phyloP scores from a whole-genome alignment of 2,113 vertebrate genomes.

The Crotalus viridis region DNA sequence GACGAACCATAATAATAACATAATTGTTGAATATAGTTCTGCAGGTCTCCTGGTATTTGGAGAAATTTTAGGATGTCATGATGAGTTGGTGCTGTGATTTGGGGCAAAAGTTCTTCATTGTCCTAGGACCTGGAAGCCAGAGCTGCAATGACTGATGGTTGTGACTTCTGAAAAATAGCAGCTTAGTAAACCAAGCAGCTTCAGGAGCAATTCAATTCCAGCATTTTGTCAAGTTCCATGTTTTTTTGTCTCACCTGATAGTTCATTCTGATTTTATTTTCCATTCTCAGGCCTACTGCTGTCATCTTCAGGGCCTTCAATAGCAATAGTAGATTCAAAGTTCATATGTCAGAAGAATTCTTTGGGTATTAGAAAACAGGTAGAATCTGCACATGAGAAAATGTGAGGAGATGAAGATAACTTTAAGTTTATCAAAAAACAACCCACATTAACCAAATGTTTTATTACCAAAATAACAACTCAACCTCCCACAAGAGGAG shows the following conservation, averaged over 20 bases:
- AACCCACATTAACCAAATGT: too few species aligned
- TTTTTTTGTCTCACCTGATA: background rate
- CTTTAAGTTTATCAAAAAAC: too few species aligned
- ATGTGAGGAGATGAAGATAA: background rate
- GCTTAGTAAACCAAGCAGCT: background rate
- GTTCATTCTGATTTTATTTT: background rate
- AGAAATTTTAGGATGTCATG: background rate
- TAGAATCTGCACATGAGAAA: background rate
- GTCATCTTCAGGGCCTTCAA: background rate
- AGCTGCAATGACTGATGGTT: background rate
- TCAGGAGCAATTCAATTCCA: background rate
- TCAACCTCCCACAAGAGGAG: too few species aligned
- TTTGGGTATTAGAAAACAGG: background rate
- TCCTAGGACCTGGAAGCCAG: background rate
- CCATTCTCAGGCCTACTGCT: background rate
- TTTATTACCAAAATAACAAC: too few species aligned
- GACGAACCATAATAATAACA: background rate
- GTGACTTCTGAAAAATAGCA: background rate
- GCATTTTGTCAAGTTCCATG: background rate
- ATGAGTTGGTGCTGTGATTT: background rate
- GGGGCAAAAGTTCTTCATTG: background rate
- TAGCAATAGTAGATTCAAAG: background rate
- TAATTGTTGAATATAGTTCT: background rate
- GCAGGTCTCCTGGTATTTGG: background rate
- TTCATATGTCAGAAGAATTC: background rate